Base-by-base conservation (phyloP, 2,797 vertebrate species). In the Vespertilio murinus region DNA sequence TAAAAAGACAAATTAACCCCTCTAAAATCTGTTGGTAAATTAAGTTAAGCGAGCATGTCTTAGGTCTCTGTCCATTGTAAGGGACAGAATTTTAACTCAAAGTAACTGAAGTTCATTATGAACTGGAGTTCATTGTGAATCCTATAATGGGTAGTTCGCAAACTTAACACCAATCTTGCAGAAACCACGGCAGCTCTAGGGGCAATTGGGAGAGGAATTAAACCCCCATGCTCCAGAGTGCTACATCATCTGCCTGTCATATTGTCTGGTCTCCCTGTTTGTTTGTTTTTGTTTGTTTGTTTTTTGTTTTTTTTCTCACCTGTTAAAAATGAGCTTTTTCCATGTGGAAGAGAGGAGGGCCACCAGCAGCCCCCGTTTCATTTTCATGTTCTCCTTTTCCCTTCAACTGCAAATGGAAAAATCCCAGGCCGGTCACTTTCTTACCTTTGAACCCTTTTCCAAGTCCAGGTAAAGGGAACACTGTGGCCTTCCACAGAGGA, bases 351-450 rank as follows among this genome's bases (percentile, higher is more conserved):
- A 12, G 23, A 65, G 38, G 12, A 93, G 40, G 38, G 11, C 20
- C 40, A 59, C 17, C 17, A 14, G n/a, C 22, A 67, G 17, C 42
- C 42, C 8, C 23, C 30, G 4, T 38, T 54, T 83, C 2, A 40
- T 25, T 74, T 6, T 47, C n/a, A 73, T 82, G 40, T 42, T 87
- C 52, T 56, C 35, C 10, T 45, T 75, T 18, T 70, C 7, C 40
- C 52, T 75, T 92, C n/a, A 42, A 22, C 17, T 91, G 5, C 78
- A 75, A 71, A 20, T 64, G n/a, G 45, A 67, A 30, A 92, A 77
- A 28, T 13, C 17, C 10, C 20, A 17, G 1, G 20, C 25, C 59
- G 20, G 22, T 33, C 8, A 35, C 42, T 40, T 90, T 71, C 33
- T 40, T 20, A 40, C 47, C 45, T 30, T 92, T 12, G 70, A 70